These are phyloP conservation scores for Podarcis lilfordi DNA, from an alignment of 2,797 vertebrate species.

Conservation along the genomic window DNA sequence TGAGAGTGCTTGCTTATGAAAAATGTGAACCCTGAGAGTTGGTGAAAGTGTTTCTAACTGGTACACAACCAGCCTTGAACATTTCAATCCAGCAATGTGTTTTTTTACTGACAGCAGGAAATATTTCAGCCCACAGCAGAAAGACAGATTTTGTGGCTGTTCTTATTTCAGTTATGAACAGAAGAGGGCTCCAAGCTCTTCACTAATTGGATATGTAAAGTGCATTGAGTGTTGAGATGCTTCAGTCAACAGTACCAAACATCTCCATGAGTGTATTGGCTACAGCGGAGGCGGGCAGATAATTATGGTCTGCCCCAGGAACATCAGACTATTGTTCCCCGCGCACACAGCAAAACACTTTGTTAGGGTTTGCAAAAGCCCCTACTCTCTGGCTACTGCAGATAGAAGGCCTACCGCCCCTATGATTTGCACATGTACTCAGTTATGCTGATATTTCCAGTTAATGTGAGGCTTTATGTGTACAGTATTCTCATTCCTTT, in stretches of 20 bases:
- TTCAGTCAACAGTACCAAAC: background rate
- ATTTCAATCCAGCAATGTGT: background rate
- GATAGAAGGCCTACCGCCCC: background rate
- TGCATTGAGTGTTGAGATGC: background rate
- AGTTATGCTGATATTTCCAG: background rate
- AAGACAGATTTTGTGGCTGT: background rate
- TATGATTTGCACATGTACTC: background rate
- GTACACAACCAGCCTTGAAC: background rate
- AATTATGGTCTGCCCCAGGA: background rate
- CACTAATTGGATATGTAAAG: background rate
- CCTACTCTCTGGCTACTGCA: background rate
- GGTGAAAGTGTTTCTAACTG: background rate
- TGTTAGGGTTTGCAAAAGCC: background rate
- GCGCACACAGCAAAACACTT: background rate
- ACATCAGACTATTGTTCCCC: background rate
- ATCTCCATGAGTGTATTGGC: background rate
- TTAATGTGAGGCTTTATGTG: background rate
- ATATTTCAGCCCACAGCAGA: background rate
- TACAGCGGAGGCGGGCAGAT: background rate
- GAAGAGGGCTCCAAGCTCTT: background rate
- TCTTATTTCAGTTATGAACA: background rate
- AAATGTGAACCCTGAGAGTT: background rate
- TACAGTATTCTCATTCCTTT: background rate
- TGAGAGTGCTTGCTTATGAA: background rate
- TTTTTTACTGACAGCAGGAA: background rate